These are phyloP conservation scores for Lydus trimaculatus DNA, from an alignment of 2,888 invertebrate genomes.

Conservation along the genomic window DNA sequence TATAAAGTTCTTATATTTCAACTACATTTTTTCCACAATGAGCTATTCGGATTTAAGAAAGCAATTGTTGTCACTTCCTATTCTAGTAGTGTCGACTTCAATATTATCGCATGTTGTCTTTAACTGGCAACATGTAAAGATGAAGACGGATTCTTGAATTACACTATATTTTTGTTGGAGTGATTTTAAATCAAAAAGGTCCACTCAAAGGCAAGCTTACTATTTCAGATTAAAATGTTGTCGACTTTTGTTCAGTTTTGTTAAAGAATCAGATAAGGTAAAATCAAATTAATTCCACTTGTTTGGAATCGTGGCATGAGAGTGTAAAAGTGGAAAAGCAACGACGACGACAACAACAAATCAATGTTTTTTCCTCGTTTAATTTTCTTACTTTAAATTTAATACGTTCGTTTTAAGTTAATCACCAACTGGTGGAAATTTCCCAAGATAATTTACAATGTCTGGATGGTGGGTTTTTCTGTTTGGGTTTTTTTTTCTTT, in stretches of 20 bases:
- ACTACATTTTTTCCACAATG: background rate
- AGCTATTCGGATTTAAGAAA: too few species aligned
- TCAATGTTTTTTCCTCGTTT: background rate
- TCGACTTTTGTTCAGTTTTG: background rate
- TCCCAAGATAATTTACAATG: constrained; percentile 3
- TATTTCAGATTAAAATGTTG: background rate
- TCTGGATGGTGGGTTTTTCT: background rate
- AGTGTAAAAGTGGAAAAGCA: background rate
- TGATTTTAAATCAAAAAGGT: background rate
- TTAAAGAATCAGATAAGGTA: background rate
- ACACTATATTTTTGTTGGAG: background rate
- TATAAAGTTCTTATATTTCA: background rate
- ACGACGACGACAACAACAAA: background rate
- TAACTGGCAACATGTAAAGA: too few species aligned
- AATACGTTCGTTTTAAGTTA: background rate
- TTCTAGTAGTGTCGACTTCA: too few species aligned
- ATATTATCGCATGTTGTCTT: too few species aligned
- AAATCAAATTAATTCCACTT: background rate
- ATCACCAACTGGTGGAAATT: background rate
- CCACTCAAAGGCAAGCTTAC: background rate
- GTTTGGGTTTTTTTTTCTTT: background rate
- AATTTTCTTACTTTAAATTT: background rate
- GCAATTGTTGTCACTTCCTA: too few species aligned
- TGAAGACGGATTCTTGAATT: too few species aligned
- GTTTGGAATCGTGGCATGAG: background rate